Evolutionary conservation across 2,888 invertebrate species (phyloP).

Genomic region (Zootermopsis nevadensis): DNA sequence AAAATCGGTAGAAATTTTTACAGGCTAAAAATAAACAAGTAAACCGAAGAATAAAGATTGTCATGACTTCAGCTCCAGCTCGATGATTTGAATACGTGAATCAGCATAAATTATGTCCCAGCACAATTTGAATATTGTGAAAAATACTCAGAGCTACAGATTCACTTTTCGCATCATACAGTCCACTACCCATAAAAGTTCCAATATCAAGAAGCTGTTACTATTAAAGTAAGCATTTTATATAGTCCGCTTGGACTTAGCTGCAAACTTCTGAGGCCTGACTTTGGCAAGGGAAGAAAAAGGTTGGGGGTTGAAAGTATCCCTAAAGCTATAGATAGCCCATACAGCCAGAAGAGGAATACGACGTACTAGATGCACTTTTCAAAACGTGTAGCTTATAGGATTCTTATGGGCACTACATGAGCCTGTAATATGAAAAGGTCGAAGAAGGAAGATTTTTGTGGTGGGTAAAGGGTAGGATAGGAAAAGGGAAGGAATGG

Average conservation of each 20-base stretch:
- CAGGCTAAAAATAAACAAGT: no score
- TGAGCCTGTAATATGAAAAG: slow-evolving; percentile 17
- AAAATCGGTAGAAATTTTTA: no score
- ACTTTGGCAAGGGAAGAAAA: not conserved
- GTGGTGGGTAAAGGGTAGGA: not conserved
- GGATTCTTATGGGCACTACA: slow-evolving; percentile 18
- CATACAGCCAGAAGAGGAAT: not conserved
- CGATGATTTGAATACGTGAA: no score
- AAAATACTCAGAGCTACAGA: no score
- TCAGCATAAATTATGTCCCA: no score
- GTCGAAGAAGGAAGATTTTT: slow-evolving; percentile 9
- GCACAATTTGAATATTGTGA: no score
- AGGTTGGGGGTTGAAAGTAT: not conserved
- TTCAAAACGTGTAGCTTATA: slow-evolving; percentile 35
- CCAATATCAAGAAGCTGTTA: no score
- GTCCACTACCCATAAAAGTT: no score
- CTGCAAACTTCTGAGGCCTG: not conserved
- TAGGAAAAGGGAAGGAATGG: not conserved
- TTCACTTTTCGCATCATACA: no score
- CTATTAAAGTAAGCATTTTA: not conserved
- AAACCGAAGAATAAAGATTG: no score
- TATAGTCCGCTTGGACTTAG: not conserved
- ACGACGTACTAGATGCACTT: slow-evolving; percentile 29
- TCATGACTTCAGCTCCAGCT: no score
- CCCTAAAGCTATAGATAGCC: slow-evolving; percentile 10